Conservation (phyloP, 2,888 invertebrate species). For the Pediacus dermestoides region DNA sequence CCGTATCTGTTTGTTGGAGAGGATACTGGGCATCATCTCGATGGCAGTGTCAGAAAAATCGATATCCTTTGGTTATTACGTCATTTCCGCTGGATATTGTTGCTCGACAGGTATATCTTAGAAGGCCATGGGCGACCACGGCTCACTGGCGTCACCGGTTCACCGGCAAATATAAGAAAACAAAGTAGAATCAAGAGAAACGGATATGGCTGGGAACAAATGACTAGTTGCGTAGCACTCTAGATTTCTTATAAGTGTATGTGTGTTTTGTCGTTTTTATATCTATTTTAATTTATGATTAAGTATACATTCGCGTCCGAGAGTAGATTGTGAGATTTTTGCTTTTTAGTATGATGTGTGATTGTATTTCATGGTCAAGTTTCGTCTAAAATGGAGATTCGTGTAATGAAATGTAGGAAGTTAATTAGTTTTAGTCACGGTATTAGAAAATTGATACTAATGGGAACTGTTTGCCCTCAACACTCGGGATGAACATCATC, state of each 20-base stretch:
- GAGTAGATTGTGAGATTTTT: slow-evolving; percentile 2
- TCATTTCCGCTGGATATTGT: slow-evolving; percentile 35
- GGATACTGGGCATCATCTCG: too few relatives aligned
- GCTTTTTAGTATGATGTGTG: slow-evolving; percentile 1
- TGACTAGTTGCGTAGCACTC: slow-evolving; percentile 11
- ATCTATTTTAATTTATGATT: not conserved
- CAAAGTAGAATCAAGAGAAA: slow-evolving; percentile 14
- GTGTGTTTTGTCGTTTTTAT: not conserved
- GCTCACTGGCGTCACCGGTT: slow-evolving; percentile 25
- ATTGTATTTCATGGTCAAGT: slow-evolving; percentile 8
- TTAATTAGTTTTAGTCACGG: slow-evolving; percentile 1
- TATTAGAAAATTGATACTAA: slow-evolving; percentile 7
- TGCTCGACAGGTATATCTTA: slow-evolving; percentile 32
- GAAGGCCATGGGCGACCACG: slow-evolving; percentile 24
- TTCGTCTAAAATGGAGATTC: too few relatives aligned
- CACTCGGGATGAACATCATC: too few relatives aligned
- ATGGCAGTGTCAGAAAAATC: too few relatives aligned
- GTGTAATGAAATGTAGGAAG: not conserved
- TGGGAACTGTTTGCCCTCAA: not conserved
- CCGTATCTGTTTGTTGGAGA: slow-evolving; percentile 9
- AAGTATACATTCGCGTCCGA: not conserved
- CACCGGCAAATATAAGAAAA: slow-evolving; percentile 22
- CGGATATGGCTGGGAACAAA: slow-evolving; percentile 25
- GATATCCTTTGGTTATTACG: slow-evolving; percentile 30
- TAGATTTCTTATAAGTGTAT: not conserved